These are phyloP conservation scores for Macroteleia sp. DNA, from an alignment of 2,888 invertebrate genomes.

Conservation along the genomic window DNA sequence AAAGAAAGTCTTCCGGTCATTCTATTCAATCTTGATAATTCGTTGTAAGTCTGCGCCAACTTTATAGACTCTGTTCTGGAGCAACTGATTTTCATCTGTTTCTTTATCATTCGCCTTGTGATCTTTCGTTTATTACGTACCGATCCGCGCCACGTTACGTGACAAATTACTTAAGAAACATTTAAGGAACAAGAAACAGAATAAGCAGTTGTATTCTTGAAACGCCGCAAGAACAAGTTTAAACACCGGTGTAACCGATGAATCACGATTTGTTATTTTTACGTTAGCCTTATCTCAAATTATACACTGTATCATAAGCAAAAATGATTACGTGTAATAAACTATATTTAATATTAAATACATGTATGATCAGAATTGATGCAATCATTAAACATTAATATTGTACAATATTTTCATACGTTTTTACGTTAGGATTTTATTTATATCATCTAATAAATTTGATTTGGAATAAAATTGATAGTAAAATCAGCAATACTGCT, in stretches of 20 bases:
- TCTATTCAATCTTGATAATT: slow-evolving; percentile 59
- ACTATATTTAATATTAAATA: too few species aligned
- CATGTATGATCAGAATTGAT: too few species aligned
- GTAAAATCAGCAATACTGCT: too few species aligned
- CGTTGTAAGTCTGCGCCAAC: slow-evolving; percentile 34
- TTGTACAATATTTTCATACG: too few species aligned
- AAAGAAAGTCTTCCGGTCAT: slow-evolving; percentile 65
- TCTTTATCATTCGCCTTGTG: slow-evolving; percentile 38
- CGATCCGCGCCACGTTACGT: slow-evolving; percentile 43
- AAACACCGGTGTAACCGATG: slow-evolving; percentile 27
- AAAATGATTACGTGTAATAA: too few species aligned
- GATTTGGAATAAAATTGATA: too few species aligned
- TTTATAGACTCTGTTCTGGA: slow-evolving; percentile 32
- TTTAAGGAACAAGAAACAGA: slow-evolving; percentile 27
- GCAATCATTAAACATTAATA: too few species aligned
- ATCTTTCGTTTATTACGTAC: slow-evolving; percentile 36
- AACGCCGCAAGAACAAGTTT: slow-evolving; percentile 28
- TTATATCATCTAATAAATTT: too few species aligned
- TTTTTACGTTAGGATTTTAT: too few species aligned
- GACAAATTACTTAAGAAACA: slow-evolving; percentile 56
- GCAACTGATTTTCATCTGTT: slow-evolving; percentile 41
- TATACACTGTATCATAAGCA: too few species aligned
- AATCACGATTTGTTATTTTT: slow-evolving; percentile 19
- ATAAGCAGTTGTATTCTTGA: slow-evolving; percentile 18
- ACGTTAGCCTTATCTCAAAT: too few species aligned